A percentile compares a stretch with the other conserved stretches of the same genome.
Evolutionary conservation across 2,888 invertebrate species (phyloP).

Genomic region (Clitarchus hookeri): DNA sequence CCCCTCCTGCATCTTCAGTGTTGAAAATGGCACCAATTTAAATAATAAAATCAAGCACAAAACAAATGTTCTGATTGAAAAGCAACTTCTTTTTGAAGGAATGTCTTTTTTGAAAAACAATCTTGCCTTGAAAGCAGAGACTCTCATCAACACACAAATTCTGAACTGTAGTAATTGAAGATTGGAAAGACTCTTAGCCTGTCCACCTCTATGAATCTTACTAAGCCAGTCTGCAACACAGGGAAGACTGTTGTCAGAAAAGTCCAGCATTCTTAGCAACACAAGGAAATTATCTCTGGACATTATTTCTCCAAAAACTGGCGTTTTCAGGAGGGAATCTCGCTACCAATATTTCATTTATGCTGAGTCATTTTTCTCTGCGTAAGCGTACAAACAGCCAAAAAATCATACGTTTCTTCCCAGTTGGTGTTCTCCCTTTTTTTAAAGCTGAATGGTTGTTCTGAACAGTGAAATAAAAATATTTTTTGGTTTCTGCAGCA

Average conservation of each 20-base stretch:
- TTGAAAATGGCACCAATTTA: not conserved
- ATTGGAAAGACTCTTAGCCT: too few relatives aligned
- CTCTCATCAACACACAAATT: too few relatives aligned
- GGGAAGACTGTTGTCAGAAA: not conserved
- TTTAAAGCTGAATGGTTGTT: too few relatives aligned
- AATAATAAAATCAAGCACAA: too few relatives aligned
- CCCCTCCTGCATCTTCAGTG: not conserved
- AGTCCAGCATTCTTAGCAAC: not conserved
- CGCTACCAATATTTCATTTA: not conserved
- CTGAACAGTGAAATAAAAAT: too few relatives aligned
- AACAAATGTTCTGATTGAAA: too few relatives aligned
- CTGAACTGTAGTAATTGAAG: too few relatives aligned
- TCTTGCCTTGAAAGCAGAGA: too few relatives aligned
- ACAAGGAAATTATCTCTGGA: not conserved
- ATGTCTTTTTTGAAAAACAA: too few relatives aligned
- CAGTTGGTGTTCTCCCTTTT: too few relatives aligned
- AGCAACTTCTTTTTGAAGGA: too few relatives aligned
- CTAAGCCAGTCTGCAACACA: not conserved
- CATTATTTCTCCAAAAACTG: not conserved
- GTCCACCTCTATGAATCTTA: not conserved
- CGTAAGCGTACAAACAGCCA: not conserved
- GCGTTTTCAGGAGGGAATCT: not conserved
- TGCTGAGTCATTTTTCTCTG: not conserved
- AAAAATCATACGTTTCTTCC: not conserved
- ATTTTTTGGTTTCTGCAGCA: too few relatives aligned